Evolutionary conservation across 2,797 vertebrate species (phyloP).

Genomic region (Chloroceryle inda): DNA sequence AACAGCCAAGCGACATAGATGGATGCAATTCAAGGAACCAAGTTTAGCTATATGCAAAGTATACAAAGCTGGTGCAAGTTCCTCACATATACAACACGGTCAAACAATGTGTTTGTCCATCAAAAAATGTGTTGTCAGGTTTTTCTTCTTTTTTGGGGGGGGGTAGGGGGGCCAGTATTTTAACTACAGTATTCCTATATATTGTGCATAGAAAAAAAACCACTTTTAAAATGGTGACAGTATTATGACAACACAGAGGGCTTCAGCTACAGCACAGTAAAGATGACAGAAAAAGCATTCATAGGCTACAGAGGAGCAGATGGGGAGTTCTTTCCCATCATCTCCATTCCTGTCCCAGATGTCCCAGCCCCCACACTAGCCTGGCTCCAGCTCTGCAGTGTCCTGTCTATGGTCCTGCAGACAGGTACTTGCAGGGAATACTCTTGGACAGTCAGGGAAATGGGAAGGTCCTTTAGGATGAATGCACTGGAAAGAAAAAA

Average conservation of each 20-base stretch:
- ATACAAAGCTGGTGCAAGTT: background rate
- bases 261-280: background rate
- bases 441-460: background rate
- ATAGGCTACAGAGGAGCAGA: background rate
- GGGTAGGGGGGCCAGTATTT: no score
- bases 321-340: background rate
- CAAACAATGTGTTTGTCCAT: background rate
- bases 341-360: background rate
- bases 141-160: background rate
- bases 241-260: background rate
- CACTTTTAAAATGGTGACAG: background rate
- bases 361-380: background rate
- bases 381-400: background rate
- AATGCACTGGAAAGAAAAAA: background rate
- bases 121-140: no score
- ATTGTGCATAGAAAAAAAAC: background rate
- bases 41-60: background rate
- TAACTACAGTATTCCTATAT: background rate
- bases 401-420: background rate
- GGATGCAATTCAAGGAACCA: background rate
- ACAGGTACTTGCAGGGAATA: background rate
- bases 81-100: accelerated
- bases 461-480: background rate
- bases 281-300: background rate
- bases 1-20: background rate